These are phyloP conservation scores for Embidobia sp. DNA, from an alignment of 2,888 invertebrate species.

Conservation along the genomic window DNA sequence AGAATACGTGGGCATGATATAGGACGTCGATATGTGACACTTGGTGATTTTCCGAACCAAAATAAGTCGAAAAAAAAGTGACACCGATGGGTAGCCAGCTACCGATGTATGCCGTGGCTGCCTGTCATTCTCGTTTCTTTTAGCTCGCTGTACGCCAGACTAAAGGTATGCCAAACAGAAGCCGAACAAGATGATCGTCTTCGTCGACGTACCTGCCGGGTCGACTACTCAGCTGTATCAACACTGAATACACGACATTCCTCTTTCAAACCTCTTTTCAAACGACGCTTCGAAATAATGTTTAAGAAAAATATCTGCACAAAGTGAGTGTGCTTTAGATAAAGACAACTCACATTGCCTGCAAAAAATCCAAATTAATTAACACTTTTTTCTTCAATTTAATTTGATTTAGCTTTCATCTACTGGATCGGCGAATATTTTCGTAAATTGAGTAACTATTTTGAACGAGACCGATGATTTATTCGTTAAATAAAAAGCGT, in stretches of 20 bases:
- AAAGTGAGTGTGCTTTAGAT: conserved; percentile 15
- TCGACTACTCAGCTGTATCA: conserved; percentile 82
- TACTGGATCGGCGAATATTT: too few relatives aligned
- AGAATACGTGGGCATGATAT: conserved; percentile 44
- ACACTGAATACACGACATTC: conserved; percentile 81
- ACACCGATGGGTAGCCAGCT: conserved; percentile 53
- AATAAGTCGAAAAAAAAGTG: conserved; percentile 39
- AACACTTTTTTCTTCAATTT: not conserved
- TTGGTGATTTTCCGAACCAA: conserved; percentile 33
- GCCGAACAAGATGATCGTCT: conserved; percentile 74
- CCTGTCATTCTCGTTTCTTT: conserved; percentile 50
- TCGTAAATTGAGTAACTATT: too few relatives aligned
- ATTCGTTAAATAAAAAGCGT: too few relatives aligned
- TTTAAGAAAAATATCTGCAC: conserved; percentile 59
- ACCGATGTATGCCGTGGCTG: conserved; percentile 49
- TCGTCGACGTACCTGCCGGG: conserved; percentile 73
- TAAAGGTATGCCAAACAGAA: conserved; percentile 80
- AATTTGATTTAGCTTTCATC: too few relatives aligned
- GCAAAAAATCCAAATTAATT: not conserved
- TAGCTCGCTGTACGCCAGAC: conserved; percentile 49
- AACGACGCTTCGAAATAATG: conserved; percentile 55
- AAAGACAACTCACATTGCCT: conserved; percentile 4
- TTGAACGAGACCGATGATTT: too few relatives aligned
- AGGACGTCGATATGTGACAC: conserved; percentile 46
- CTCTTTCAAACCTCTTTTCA: conserved; percentile 70